phyloP scores from a whole-genome alignment of 2,888 invertebrate species.

The Acanthopleura granulata region DNA sequence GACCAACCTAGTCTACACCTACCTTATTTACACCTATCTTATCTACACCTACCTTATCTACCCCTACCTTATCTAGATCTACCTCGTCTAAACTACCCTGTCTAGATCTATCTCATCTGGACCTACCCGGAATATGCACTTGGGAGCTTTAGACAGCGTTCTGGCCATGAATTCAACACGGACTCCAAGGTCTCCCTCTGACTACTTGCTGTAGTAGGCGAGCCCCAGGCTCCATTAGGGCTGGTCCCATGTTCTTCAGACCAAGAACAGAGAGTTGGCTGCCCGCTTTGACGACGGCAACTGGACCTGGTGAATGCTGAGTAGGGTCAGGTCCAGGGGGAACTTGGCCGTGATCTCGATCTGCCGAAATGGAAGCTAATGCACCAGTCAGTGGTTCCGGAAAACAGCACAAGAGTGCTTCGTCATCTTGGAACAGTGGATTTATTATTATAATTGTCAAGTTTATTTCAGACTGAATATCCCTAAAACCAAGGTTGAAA shows the following conservation, averaged over 20 bases:
- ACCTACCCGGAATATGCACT: slow-evolving; percentile 40
- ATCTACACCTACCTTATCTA: too few species aligned
- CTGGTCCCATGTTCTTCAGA: slow-evolving; percentile 38
- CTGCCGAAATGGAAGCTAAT: slow-evolving; percentile 22
- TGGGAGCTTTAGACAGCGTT: slow-evolving; percentile 34
- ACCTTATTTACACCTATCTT: too few species aligned
- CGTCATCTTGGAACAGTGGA: too few species aligned
- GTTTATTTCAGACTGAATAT: too few species aligned
- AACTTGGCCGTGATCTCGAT: slow-evolving; percentile 43
- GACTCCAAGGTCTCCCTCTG: slow-evolving; percentile 36
- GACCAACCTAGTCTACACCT: too few species aligned
- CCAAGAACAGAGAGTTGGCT: slow-evolving; percentile 47
- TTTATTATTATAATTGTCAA: too few species aligned
- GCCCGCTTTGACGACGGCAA: slow-evolving; percentile 48
- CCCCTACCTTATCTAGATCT: too few species aligned
- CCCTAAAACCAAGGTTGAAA: too few species aligned
- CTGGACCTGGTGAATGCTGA: slow-evolving; percentile 39
- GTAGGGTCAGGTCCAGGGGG: slow-evolving; percentile 50
- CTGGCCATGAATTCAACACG: slow-evolving; percentile 39
- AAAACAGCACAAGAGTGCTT: too few species aligned
- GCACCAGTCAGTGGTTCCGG: too few species aligned
- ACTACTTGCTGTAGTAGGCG: slow-evolving; percentile 51
- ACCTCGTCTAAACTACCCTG: too few species aligned
- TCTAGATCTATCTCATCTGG: too few species aligned
- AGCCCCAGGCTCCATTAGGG: slow-evolving; percentile 43